Evolutionary conservation across 2,888 invertebrate genomes (phyloP), one percentile per base, ranked within the genome.

Genomic region (Hypolimnas misippus): DNA sequence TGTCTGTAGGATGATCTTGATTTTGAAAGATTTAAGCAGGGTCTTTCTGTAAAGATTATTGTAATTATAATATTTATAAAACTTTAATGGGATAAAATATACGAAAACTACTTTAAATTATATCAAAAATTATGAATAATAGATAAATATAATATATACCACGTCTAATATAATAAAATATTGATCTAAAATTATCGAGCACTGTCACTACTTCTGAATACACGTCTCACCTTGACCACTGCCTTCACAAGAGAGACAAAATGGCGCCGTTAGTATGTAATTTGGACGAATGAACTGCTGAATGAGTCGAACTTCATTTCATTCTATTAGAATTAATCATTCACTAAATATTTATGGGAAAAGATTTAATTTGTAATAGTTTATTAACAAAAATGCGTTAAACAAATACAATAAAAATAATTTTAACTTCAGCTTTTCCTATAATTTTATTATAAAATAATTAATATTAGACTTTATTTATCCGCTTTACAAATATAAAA

Each of bases 161-260:
- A 38, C 12, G 35, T 38, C 12, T 3, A 38, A n/a, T 38, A 38
- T 4, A 38, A n/a, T 3, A 38, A 38, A 38, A n/a, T 38, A 38
- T n/a, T 38, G 12, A 7, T 10, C 8, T 7, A n/a, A 38, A 59
- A 44, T 14, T 38, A 40, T 40, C 16, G 17, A 2, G 54, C 57
- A 52, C 2, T 33, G 7, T n/a, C 50, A 57, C 50, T 10, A 51
- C 19, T 57, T 46, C 2, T 25, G 17, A 71, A 76, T n/a, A n/a
- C 74, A 79, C 90, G 79, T 83, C 91, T 82, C 75, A 91, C 91
- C 91, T 88, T 62, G 78, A 86, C 89, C 90, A 84, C 91, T 89
- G 90, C 91, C 82, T 72, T 64, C 66, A 64, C 67, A 79, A 87
- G 83, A 83, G 81, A 80, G 70, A 71, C 75, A 79, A 75, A 77